Evolutionary conservation across 2,113 vertebrate genomes (phyloP).

Genomic region (Hemibagrus wyckioides): DNA sequence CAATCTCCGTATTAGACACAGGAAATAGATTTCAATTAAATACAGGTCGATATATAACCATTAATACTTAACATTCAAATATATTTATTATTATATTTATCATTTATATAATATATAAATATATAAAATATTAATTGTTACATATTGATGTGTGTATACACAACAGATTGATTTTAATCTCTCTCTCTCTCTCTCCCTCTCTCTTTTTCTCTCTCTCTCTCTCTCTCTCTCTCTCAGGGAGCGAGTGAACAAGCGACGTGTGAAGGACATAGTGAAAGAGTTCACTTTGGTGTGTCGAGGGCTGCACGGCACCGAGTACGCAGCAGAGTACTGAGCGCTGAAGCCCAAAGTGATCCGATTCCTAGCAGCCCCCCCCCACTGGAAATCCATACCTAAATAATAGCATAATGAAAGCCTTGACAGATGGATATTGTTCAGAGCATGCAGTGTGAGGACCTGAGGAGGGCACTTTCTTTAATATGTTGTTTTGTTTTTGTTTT

Average conservation of each 20-base stretch:
- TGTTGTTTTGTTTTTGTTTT: slow-evolving; percentile 8
- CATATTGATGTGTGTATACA: not conserved
- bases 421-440: slow-evolving; percentile 52
- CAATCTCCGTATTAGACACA: not conserved
- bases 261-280: slow-evolving; percentile 98
- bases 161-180: not conserved
- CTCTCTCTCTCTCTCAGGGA: slow-evolving; percentile 76
- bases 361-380: slow-evolving; percentile 54
- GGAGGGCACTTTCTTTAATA: not conserved
- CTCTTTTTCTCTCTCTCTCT: not conserved
- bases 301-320: slow-evolving; percentile 96
- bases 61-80: no score
- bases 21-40: not conserved
- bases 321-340: slow-evolving; percentile 90
- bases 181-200: no score
- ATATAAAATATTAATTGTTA: no score
- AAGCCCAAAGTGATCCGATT: slow-evolving; percentile 57
- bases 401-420: slow-evolving; percentile 38
- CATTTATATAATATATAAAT: no score
- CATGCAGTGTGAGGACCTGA: slow-evolving; percentile 42
- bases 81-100: no score
- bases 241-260: slow-evolving; percentile 93
- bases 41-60: no score
- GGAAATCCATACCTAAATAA: slow-evolving; percentile 53
- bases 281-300: slow-evolving; percentile 96